phyloP scores from a whole-genome alignment of 2,113 vertebrate genomes.

The Chionomys nivalis region DNA sequence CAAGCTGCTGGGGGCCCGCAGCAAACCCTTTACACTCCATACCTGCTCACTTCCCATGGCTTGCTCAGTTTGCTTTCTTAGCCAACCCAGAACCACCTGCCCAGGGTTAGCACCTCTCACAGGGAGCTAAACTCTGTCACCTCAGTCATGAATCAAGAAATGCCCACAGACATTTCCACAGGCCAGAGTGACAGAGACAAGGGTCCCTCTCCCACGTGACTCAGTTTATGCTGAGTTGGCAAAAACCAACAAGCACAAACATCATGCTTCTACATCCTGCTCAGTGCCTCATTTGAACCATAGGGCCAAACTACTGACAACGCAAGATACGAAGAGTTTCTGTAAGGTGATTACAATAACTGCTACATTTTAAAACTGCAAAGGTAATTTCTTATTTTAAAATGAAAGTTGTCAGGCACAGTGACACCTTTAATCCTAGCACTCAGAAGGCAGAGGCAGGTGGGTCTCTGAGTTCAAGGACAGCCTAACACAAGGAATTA shows the following conservation, averaged over 20 bases:
- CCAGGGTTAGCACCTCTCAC: not conserved
- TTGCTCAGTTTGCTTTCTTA: not conserved
- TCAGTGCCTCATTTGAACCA: not conserved
- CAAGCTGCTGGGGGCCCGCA: too few relatives aligned
- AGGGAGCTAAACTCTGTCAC: not conserved
- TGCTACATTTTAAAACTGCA: conserved; percentile 12
- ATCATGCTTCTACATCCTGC: not conserved
- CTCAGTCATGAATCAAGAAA: not conserved
- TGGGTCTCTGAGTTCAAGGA: not conserved
- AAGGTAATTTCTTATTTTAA: not conserved
- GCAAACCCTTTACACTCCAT: too few relatives aligned
- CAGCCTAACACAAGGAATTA: not conserved
- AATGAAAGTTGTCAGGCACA: not conserved
- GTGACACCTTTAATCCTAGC: not conserved
- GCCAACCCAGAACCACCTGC: not conserved
- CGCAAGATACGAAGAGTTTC: not conserved
- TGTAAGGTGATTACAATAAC: not conserved
- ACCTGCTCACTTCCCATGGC: not conserved
- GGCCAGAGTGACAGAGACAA: not conserved
- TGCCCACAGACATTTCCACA: too few relatives aligned
- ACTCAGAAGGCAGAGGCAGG: not conserved
- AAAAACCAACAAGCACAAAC: not conserved
- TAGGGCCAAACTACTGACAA: not conserved
- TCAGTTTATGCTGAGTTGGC: not conserved
- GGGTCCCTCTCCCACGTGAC: not conserved